Conservation (phyloP, 1,140 invertebrate species). For the Euura saliciscinereae region DNA sequence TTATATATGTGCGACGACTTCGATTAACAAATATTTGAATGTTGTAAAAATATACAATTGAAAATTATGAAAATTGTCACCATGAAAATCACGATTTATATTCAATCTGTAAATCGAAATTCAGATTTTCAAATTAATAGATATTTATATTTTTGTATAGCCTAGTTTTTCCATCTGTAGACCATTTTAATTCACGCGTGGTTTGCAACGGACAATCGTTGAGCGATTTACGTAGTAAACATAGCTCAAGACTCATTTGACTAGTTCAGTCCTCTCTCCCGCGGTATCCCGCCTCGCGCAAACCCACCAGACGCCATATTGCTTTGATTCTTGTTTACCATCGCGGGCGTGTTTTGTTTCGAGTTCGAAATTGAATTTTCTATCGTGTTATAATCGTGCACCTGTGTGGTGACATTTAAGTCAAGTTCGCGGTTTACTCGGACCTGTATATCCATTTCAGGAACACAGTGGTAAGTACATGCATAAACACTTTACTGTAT, state of each 20-base stretch:
- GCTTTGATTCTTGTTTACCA: neutral
- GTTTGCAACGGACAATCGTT: neutral
- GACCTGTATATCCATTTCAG: too few relatives aligned
- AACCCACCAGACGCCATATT: neutral
- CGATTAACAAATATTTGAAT: neutral
- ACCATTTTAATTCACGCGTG: neutral
- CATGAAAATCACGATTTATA: neutral
- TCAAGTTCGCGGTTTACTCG: too few relatives aligned
- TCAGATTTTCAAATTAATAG: neutral
- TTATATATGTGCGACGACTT: neutral
- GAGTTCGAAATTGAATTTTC: neutral
- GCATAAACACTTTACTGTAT: too few relatives aligned
- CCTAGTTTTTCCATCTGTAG: neutral
- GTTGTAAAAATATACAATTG: neutral
- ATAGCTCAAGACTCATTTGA: neutral
- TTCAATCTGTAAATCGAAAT: neutral
- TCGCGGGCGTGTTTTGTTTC: neutral
- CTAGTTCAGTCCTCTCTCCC: neutral
- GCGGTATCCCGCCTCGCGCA: neutral
- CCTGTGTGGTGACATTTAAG: neutral
- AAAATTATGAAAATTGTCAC: neutral
- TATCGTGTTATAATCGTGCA: neutral
- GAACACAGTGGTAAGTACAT: too few relatives aligned
- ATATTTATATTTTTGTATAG: neutral
- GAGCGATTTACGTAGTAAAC: neutral